A percentile compares a stretch with the other conserved stretches of the same genome.
These are phyloP conservation scores for Ichneumoninae sp. DNA, from an alignment of 2,888 invertebrate genomes.

Conservation along the genomic window DNA sequence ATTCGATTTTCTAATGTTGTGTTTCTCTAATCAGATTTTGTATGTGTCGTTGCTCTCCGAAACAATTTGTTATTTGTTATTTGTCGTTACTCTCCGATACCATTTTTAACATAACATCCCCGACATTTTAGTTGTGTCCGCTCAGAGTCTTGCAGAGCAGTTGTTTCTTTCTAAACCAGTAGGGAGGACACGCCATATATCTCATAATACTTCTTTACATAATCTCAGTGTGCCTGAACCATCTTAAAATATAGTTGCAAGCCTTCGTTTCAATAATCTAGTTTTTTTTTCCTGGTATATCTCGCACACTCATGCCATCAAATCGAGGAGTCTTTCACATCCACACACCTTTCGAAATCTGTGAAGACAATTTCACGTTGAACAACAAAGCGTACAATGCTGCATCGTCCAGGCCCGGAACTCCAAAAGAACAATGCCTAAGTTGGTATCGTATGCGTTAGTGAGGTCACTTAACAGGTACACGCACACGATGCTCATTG, in stretches of 20 bases:
- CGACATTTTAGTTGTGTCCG: not conserved
- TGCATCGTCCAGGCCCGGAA: conserved; percentile 10
- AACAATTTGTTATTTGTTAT: too few relatives aligned
- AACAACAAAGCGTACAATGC: conserved; percentile 31
- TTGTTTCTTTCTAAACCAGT: not conserved
- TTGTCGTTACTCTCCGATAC: too few relatives aligned
- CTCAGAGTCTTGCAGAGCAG: not conserved
- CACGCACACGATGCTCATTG: conserved; percentile 11
- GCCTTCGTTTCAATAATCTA: not conserved
- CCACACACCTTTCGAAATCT: conserved; percentile 35
- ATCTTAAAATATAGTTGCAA: not conserved
- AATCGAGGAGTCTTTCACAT: not conserved
- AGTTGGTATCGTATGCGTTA: conserved; percentile 35
- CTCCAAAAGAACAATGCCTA: conserved; percentile 48
- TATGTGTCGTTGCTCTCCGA: too few relatives aligned
- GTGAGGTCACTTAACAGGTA: conserved; percentile 11
- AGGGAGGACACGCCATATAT: not conserved
- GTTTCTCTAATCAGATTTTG: too few relatives aligned
- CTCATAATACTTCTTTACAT: not conserved
- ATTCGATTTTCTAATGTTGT: too few relatives aligned
- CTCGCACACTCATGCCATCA: not conserved
- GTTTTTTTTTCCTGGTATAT: conserved; percentile 1
- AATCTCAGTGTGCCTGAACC: not conserved
- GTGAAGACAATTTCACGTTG: conserved; percentile 16
- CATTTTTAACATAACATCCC: not conserved